Conservation (phyloP, 2,888 invertebrate genomes). For the Entomobrya multifasciata region DNA sequence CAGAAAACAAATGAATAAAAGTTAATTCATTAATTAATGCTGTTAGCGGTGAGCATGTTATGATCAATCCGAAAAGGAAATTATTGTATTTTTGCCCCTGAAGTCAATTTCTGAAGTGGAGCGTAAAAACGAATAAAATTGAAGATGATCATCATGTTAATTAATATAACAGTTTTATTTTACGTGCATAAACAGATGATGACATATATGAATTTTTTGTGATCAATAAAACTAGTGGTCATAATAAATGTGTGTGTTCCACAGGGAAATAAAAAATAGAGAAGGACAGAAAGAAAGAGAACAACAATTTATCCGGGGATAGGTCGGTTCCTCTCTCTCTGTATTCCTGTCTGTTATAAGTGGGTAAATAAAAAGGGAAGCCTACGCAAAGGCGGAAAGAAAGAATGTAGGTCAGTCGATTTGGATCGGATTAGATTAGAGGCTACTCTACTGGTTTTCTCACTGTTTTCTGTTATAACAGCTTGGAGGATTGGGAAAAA, state of each 20-base stretch:
- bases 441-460: conserved; percentile 21
- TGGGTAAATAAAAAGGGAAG: conserved; percentile 58
- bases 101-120: conserved; percentile 32
- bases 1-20: background rate
- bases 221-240: background rate
- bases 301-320: conserved; percentile 58
- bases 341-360: conserved; percentile 10
- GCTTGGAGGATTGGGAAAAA: conserved; percentile 69
- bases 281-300: conserved; percentile 4
- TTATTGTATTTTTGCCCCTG: conserved; percentile 20
- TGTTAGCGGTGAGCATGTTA: background rate
- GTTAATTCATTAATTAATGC: conserved; percentile 13
- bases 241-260: conserved; percentile 14
- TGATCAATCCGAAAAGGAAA: background rate
- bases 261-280: conserved; percentile 25
- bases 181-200: background rate
- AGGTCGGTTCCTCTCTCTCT: conserved; percentile 55
- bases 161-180: conserved; percentile 38
- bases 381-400: conserved; percentile 74
- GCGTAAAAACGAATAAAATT: background rate
- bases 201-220: background rate
- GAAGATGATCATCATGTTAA: conserved; percentile 24
- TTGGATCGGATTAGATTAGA: conserved; percentile 75
- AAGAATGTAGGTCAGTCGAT: conserved; percentile 75
- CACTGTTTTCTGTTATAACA: conserved; percentile 38